Evolutionary conservation across 2,113 vertebrate species (phyloP).

Genomic region (Dipodomys spectabilis): DNA sequence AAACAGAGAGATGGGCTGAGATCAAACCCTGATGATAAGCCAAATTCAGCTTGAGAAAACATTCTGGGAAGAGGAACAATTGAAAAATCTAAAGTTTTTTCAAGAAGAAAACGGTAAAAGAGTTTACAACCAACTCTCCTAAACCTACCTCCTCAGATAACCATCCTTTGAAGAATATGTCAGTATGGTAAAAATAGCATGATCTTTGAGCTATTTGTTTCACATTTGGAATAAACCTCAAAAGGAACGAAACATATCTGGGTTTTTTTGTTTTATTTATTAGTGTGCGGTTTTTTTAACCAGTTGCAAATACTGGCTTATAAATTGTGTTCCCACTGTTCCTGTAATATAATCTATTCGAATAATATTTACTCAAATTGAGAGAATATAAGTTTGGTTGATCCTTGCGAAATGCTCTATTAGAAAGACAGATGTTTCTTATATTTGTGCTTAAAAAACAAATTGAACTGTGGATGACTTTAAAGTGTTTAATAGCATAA

Average conservation of each 20-base stretch:
- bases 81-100: constrained; percentile 42
- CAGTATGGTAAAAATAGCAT: constrained; percentile 35
- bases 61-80: neutral
- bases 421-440: constrained; percentile 54
- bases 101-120: constrained; percentile 64
- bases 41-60: neutral
- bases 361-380: constrained; percentile 68
- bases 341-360: neutral
- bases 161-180: constrained; percentile 54
- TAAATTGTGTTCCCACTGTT: constrained; percentile 55
- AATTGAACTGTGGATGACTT: constrained; percentile 63
- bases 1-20: neutral
- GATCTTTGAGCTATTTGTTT: constrained; percentile 52
- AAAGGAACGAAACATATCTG: constrained; percentile 42
- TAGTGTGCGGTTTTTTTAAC: neutral
- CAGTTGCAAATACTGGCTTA: constrained; percentile 18
- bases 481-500: constrained; percentile 62
- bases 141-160: constrained; percentile 4
- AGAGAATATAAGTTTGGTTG: constrained; percentile 56
- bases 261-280: neutral
- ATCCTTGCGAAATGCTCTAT: constrained; percentile 71
- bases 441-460: constrained; percentile 44
- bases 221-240: constrained; percentile 31
- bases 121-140: constrained; percentile 42
- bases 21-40: neutral